phyloP scores from a whole-genome alignment of 2,888 invertebrate species.

The Pristionchus arcanus region DNA sequence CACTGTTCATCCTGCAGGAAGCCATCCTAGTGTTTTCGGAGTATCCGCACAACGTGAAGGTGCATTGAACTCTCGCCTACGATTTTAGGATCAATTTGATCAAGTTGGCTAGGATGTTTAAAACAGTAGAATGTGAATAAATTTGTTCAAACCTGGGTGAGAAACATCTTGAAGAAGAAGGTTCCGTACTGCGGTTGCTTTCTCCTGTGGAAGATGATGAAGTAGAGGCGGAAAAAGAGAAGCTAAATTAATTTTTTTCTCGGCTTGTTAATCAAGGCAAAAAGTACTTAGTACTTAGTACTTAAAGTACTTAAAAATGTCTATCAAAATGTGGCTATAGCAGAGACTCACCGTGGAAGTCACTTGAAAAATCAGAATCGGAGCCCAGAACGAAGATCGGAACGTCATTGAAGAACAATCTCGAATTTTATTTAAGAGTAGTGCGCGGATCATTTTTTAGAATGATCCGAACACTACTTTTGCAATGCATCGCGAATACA shows the following conservation, averaged over 20 bases:
- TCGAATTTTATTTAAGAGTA: too few species aligned
- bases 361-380: neutral
- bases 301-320: too few species aligned
- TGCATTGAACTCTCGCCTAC: neutral
- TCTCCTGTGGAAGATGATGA: neutral
- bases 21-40: too few species aligned
- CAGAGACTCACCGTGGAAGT: neutral
- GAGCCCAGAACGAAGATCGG: neutral
- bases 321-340: too few species aligned
- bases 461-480: too few species aligned
- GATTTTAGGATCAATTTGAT: neutral
- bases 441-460: too few species aligned
- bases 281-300: too few species aligned
- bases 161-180: constrained; percentile 30
- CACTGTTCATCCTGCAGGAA: too few species aligned
- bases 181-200: neutral
- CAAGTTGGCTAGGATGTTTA: neutral
- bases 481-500: too few species aligned
- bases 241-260: neutral
- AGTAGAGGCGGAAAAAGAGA: neutral
- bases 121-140: neutral
- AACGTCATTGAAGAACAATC: neutral
- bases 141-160: neutral
- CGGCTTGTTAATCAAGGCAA: too few species aligned
- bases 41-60: too few species aligned